Evolutionary conservation across 2,113 vertebrate genomes (phyloP), one percentile per base, ranked within the genome.

Genomic region (Solea senegalensis): DNA sequence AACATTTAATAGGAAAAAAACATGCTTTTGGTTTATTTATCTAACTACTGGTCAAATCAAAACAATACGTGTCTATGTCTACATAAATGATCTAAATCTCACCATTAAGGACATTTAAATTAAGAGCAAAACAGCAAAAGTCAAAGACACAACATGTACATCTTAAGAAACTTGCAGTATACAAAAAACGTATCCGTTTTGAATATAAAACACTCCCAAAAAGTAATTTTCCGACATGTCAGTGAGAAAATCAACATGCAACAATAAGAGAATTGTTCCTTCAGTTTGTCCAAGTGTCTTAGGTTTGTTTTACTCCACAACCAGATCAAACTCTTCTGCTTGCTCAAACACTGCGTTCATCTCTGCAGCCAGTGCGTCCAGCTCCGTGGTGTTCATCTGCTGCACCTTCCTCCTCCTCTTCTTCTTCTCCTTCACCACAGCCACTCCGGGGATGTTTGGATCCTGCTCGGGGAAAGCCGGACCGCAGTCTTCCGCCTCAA

Each of bases 271-370:
- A 48, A 4, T 48, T 5, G 11, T 11, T 48, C 15, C 12, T 60
- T 48, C 63, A 56, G 46, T 63, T 12, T 13, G 34, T 13, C 10
- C 21, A 14, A 48, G 16, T 52, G 15, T 57, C 14, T 5, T 21
- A 21, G 12, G 11, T 2, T 14, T 34, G 34, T 64, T 69, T 94
- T 81, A 97, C 89, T 97, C 96, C 88, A 97, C 94, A 11, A 95
- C 62, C 72, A 97, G 80, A 62, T 95, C 92, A 67, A 97, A 97
- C 58, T 76, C 85, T 80, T 96, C 95, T 0, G 96, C 96, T 78
- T 95, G 94, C 48, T 94, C 94, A 81, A 97, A 97, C 84, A 95
- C 94, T 0, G 95, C 95, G 67, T 97, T 97, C 95, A 97, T 95
- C 83, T 91, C 62, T 0, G 94, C 93, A 0, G 94, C 95, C 86